These are phyloP conservation scores for Cuniculus paca DNA, from an alignment of 2,797 vertebrate genomes.

Conservation along the genomic window DNA sequence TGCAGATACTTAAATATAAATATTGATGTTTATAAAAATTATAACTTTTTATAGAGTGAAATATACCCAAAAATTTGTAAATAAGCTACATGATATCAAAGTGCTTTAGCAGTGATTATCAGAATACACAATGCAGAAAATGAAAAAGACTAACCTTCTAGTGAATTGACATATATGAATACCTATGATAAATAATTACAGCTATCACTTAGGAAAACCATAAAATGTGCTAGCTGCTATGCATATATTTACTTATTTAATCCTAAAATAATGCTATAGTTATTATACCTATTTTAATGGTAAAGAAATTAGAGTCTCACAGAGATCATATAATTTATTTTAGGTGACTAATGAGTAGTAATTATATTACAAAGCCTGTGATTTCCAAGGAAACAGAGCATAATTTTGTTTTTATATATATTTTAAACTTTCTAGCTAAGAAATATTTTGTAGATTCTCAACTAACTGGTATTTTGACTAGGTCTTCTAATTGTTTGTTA, in stretches of 20 bases:
- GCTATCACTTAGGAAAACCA: not conserved
- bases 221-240: not conserved
- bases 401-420: not conserved
- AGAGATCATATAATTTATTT: not conserved
- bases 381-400: not conserved
- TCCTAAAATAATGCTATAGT: not conserved
- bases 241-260: not conserved
- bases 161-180: not conserved
- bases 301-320: not conserved
- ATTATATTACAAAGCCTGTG: not conserved
- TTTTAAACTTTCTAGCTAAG: not conserved
- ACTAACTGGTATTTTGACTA: not conserved
- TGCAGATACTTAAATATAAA: slow-evolving; percentile 10
- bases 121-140: not conserved
- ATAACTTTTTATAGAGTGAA: not conserved
- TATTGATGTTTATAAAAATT: not conserved
- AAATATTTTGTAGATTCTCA: not conserved
- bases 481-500: not conserved
- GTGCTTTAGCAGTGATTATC: not conserved
- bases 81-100: not conserved
- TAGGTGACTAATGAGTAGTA: not conserved
- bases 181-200: not conserved
- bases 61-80: not conserved
- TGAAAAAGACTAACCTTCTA: not conserved
- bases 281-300: not conserved